Base-by-base conservation (phyloP, 2,113 vertebrate species). In the Campylorhamphus procurvoides region DNA sequence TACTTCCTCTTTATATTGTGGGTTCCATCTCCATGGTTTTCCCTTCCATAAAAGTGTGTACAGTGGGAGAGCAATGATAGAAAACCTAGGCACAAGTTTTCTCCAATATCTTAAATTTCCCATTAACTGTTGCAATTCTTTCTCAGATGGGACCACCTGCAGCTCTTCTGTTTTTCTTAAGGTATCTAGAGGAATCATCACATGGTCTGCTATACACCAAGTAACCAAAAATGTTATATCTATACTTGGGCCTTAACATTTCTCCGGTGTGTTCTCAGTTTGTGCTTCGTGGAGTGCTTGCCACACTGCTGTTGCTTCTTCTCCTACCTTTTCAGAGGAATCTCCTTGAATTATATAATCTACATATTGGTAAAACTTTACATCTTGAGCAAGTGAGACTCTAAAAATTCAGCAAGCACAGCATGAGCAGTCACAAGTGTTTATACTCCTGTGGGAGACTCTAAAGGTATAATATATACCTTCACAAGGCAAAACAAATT, bases 21-120 rank as follows among this genome's bases (percentile, higher is more conserved):
- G 18, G 14, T 42, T 62, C 59, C 27, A n/a, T 75, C 24, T 68
- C 31, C 35, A 13, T 50, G 13, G 31, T 55, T 56, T 62, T 86
- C 15, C 0, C 0, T 68, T 62, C 42, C 9, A 7, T 8, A 20
- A 68, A 55, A 49, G 5, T 28, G 27, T 80, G 23, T 25, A 25
- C 4, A 29, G 27, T 37, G 46, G 47, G 5, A 24, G 19, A 62
- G 22, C 4, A 49, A 33, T 33, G 29, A 62, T 12, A 28, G 22
- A 80, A 42, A 37, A 68, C 24, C 35, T 40, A 35, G 15, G 27
- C 19, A 81, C 9, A 67, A 56, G 5, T 55, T 81, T 55, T 42
- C 47, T 55, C 18, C 42, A 20, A 3, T 50, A n/a, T 37, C 18
- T 27, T 55, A 33, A 49, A 80, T 27, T 75, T 86, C 15, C 37